Percentiles rank a stretch among this genome's conserved stretches.
phyloP scores from a whole-genome alignment of 2,113 vertebrate genomes.

The Gymnocephalus cernua region DNA sequence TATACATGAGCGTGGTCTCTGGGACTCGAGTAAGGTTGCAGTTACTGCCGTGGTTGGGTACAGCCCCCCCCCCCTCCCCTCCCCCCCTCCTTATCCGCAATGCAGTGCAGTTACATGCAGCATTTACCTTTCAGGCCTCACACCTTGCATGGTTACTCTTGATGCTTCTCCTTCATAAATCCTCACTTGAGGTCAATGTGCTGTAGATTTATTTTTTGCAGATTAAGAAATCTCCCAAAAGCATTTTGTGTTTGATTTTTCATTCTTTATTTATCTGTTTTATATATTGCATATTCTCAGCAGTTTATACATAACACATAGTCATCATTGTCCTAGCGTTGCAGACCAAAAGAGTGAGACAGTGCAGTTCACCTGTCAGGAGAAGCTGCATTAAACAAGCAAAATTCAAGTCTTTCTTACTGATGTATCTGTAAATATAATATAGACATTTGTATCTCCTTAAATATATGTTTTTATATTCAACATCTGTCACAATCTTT shows the following conservation, averaged over 20 bases:
- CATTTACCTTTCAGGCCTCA: constrained; percentile 50
- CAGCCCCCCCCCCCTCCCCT: constrained; percentile 57
- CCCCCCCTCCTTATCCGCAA: constrained; percentile 69
- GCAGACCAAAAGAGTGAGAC: constrained; percentile 71
- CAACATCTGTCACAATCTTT: constrained; percentile 67
- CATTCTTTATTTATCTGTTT: constrained; percentile 82
- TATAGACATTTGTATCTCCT: constrained; percentile 69
- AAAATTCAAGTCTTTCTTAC: constrained; percentile 68
- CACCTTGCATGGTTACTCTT: neutral
- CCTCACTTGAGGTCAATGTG: neutral
- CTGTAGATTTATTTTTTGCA: neutral
- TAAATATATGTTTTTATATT: constrained; percentile 68
- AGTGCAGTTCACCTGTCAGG: constrained; percentile 57
- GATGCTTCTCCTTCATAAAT: neutral
- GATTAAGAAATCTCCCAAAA: constrained; percentile 20
- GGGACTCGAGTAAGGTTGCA: constrained; percentile 44
- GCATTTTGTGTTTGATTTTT: constrained; percentile 56
- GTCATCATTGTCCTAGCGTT: constrained; percentile 71
- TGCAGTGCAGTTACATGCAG: constrained; percentile 75
- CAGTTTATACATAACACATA: constrained; percentile 79
- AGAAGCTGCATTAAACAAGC: constrained; percentile 77
- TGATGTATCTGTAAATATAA: constrained; percentile 74
- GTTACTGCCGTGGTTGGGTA: constrained; percentile 40
- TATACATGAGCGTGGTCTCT: constrained; percentile 61
- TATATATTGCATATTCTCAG: constrained; percentile 80